Evolutionary conservation across 2,888 invertebrate genomes (phyloP), one percentile per base, ranked within the genome.

Genomic region (Lysandra bellargus): DNA sequence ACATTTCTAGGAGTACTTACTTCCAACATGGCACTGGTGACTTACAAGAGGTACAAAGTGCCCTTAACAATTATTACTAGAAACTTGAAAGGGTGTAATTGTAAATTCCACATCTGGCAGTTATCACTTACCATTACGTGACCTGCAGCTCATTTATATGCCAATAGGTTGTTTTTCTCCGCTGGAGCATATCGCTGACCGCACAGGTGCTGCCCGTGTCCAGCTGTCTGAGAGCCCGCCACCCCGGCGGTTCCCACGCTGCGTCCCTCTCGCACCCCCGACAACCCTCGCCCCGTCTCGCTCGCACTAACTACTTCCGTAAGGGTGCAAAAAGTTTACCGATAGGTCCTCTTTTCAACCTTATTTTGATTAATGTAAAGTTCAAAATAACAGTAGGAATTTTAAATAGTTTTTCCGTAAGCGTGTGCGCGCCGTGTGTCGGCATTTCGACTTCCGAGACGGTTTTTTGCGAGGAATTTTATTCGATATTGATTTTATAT

Each of bases 221-320:
- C 76, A 57, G 53, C 86, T 87, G 89, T 93, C 92, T 95, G 95
- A 93, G 94, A 95, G 92, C 92, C 88, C 87, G 90, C 91, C 91
- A 92, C 93, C 93, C 94, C 87, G 91, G 86, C 85, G 90, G 88
- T 95, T 95, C 95, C 94, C 95, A 94, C 94, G 94, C 86, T 84
- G 84, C 78, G 81, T 91, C 91, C 83, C 87, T 80, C 82, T 92
- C 89, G 60, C 85, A 79, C 88, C 37, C 72, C n/a, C 78, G 17
- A 44, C 76, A 78, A 23, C 60, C 57, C 53, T 77, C 64, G 82
- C 80, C 33, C 80, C 78, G 80, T 88, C 86, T 84, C 88, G 12
- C 80, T 89, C 86, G 74, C 80, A 73, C 78, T 79, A 80, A 61
- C 76, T 88, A 91, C 93, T 93, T 94, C 94, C 94, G 92, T 91